These are phyloP conservation scores for Drosophila siamana DNA, from an alignment of 2,888 invertebrate genomes.

Conservation along the genomic window DNA sequence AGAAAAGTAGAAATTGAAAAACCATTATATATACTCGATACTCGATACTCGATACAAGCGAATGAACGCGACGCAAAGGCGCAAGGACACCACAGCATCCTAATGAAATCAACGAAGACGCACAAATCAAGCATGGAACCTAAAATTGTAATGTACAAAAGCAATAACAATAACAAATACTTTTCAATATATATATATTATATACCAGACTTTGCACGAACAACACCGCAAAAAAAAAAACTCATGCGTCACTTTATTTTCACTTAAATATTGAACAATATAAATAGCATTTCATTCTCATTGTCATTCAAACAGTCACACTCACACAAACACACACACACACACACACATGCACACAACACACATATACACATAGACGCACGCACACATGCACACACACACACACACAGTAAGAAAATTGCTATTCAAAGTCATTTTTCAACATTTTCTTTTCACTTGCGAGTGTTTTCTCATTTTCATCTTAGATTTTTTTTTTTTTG, in stretches of 20 bases:
- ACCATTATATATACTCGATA: no score
- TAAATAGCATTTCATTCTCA: slow-evolving; percentile 65
- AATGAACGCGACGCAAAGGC: no score
- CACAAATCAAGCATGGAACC: slow-evolving; percentile 76
- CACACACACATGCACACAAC: slow-evolving; percentile 26
- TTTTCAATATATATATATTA: slow-evolving; percentile 5
- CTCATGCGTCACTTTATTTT: slow-evolving; percentile 55
- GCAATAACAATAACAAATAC: slow-evolving; percentile 19
- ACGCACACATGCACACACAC: slow-evolving; percentile 32
- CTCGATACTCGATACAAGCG: no score
- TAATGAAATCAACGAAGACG: slow-evolving; percentile 62
- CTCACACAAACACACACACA: slow-evolving; percentile 24
- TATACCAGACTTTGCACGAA: slow-evolving; percentile 42
- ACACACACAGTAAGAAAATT: slow-evolving; percentile 24
- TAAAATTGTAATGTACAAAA: slow-evolving; percentile 78
- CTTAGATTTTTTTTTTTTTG: slow-evolving; percentile 11
- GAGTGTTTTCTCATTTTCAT: slow-evolving; percentile 22
- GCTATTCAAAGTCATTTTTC: slow-evolving; percentile 69
- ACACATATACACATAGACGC: slow-evolving; percentile 11
- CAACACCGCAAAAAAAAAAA: slow-evolving; percentile 28
- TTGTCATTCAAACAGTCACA: slow-evolving; percentile 44
- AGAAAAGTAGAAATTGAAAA: no score
- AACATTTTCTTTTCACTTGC: slow-evolving; percentile 39
- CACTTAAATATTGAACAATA: slow-evolving; percentile 56
- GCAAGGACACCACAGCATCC: slow-evolving; percentile 20